Percentiles rank a stretch among this genome's conserved stretches.
Conservation (phyloP, 35 echinoderm and acorn worm species). For the Apostichopus parvimensis region DNA sequence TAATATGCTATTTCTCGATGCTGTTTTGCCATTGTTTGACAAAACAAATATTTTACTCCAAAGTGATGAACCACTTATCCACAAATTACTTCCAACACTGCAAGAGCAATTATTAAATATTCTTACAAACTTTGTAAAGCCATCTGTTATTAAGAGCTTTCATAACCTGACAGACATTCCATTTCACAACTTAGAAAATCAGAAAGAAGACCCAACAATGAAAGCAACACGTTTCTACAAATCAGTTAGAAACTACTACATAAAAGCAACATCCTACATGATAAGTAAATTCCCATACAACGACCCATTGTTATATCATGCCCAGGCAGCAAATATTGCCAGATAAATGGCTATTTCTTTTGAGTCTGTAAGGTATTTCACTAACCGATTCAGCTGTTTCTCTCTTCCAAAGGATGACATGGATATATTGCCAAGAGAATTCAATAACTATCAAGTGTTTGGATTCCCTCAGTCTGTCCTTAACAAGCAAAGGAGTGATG, state of each 20-base stretch:
- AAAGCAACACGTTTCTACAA: neutral
- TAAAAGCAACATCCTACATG: conserved; percentile 20
- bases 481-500: conserved; percentile 9
- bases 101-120: conserved; percentile 3
- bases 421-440: conserved; percentile 19
- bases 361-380: conserved; percentile 28
- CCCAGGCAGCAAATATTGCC: conserved; percentile 9
- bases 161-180: neutral
- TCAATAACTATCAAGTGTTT: conserved; percentile 6
- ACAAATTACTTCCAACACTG: conserved; percentile 25
- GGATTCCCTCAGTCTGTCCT: neutral
- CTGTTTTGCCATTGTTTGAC: neutral
- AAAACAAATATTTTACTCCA: neutral
- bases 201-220: conserved; percentile 19
- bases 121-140: conserved; percentile 28
- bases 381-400: neutral
- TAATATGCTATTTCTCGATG: conserved; percentile 13
- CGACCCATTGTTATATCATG: conserved; percentile 33
- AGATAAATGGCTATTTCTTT: neutral
- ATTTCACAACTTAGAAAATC: neutral
- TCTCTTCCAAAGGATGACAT: conserved; percentile 2
- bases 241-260: conserved; percentile 23
- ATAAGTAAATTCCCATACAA: conserved; percentile 26
- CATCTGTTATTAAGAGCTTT: conserved; percentile 11
- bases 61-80: conserved; percentile 38